Conservation (phyloP, 1,140 invertebrate species). For the Hyles euphorbiae region DNA sequence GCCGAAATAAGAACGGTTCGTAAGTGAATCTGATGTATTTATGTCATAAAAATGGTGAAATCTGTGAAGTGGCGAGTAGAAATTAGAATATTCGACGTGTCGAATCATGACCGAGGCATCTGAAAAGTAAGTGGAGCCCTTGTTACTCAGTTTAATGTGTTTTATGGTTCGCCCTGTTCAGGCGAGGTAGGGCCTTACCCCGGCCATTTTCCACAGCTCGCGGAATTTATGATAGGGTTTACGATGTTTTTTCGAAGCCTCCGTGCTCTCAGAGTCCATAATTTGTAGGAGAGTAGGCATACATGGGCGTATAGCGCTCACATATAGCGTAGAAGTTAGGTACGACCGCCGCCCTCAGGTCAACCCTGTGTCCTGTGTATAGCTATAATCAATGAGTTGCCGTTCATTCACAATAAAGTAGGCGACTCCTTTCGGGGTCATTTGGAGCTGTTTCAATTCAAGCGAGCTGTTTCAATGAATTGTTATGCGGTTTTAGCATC, state of each 20-base stretch:
- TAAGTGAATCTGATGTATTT: constrained; percentile 79
- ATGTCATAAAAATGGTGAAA: constrained; percentile 82
- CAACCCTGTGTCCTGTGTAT: constrained; percentile 49
- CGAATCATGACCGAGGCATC: constrained; percentile 85
- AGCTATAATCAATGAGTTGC: constrained; percentile 66
- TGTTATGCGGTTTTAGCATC: constrained; percentile 8
- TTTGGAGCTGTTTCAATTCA: constrained; percentile 48
- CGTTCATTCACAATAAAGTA: constrained; percentile 72
- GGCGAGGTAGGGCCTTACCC: constrained; percentile 65
- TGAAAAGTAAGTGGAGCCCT: constrained; percentile 80
- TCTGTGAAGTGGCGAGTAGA: constrained; percentile 80
- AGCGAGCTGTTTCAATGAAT: constrained; percentile 50
- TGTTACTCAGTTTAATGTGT: constrained; percentile 43
- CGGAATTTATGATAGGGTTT: constrained; percentile 40
- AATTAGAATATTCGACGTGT: constrained; percentile 82
- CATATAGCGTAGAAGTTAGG: constrained; percentile 29
- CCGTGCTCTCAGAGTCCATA: neutral
- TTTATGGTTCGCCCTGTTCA: constrained; percentile 53
- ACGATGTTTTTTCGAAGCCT: constrained; percentile 24
- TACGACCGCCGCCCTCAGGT: constrained; percentile 64
- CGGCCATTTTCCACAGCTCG: constrained; percentile 68
- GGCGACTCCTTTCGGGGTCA: constrained; percentile 58
- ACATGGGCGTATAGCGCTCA: neutral
- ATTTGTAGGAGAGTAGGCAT: neutral
- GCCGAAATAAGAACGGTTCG: constrained; percentile 67